Evolutionary conservation across 1,140 invertebrate genomes (phyloP).

Genomic region (Sitobion miscanthi): DNA sequence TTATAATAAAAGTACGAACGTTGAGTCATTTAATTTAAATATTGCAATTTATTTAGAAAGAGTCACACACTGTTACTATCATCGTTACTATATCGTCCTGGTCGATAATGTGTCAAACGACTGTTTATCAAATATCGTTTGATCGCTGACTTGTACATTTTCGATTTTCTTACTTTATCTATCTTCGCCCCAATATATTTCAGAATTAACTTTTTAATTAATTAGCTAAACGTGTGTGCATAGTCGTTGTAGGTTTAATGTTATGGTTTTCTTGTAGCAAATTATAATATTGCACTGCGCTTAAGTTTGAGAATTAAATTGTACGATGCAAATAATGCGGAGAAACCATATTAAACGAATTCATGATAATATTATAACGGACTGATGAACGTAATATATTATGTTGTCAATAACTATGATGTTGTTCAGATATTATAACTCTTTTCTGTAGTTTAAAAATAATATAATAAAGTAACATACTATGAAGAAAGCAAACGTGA

Average conservation of each 20-base stretch:
- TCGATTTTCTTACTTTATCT: background rate
- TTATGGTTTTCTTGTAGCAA: background rate
- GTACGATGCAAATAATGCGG: background rate
- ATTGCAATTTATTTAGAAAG: too few relatives aligned
- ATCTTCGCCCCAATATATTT: background rate
- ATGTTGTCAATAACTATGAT: background rate
- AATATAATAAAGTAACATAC: background rate
- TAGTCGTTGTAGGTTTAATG: background rate
- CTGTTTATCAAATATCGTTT: background rate
- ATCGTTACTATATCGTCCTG: too few relatives aligned
- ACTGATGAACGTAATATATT: background rate
- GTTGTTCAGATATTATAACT: background rate
- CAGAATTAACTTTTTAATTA: slow-evolving; percentile 7
- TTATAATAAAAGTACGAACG: too few relatives aligned
- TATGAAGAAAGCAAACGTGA: too few relatives aligned
- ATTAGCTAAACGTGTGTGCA: background rate
- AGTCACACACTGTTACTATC: too few relatives aligned
- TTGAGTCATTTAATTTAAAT: too few relatives aligned
- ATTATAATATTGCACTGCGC: background rate
- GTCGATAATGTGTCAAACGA: background rate
- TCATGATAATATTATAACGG: background rate
- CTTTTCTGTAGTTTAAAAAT: background rate
- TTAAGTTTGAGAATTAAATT: slow-evolving; percentile 14
- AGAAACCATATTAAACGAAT: background rate
- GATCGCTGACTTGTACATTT: background rate